phyloP scores from a whole-genome alignment of 1,140 invertebrate species.

The Drosophila sp. region DNA sequence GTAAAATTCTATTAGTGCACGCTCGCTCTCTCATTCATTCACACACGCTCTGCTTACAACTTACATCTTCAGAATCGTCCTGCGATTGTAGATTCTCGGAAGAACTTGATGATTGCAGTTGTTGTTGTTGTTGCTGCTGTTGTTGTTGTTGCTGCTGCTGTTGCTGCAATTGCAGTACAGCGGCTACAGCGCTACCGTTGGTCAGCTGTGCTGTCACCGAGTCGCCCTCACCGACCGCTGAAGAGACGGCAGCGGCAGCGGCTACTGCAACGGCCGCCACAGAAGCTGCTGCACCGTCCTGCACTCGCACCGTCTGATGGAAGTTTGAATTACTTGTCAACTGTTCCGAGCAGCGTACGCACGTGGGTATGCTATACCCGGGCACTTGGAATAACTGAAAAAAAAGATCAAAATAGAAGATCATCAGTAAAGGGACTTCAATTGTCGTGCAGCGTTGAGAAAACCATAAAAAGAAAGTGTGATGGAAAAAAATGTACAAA shows the following conservation, averaged over 20 bases:
- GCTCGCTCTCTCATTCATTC: neutral
- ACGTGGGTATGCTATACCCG: constrained; percentile 84
- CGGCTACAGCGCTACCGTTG: constrained; percentile 62
- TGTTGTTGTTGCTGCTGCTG: constrained; percentile 68
- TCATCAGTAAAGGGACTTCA: constrained; percentile 35
- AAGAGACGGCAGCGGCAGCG: constrained; percentile 55
- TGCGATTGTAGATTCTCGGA: constrained; percentile 83
- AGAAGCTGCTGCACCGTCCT: constrained; percentile 50
- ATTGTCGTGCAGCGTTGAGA: constrained; percentile 31
- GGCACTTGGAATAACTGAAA: constrained; percentile 84
- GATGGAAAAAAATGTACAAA: constrained; percentile 28
- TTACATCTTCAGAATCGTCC: constrained; percentile 83
- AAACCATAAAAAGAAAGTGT: constrained; percentile 43
- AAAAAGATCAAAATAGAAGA: constrained; percentile 21
- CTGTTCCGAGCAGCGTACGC: constrained; percentile 84
- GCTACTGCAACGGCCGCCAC: constrained; percentile 55
- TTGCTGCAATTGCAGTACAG: constrained; percentile 64
- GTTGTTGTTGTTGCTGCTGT: constrained; percentile 68
- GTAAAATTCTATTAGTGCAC: constrained; percentile 25
- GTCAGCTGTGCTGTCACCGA: constrained; percentile 63
- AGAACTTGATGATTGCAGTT: constrained; percentile 83
- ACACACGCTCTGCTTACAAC: constrained; percentile 23
- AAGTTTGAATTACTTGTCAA: constrained; percentile 81
- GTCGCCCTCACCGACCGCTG: constrained; percentile 52
- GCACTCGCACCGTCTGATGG: constrained; percentile 72